These are phyloP conservation scores for Sebastes diploproa DNA, from an alignment of 2,797 vertebrate species.

Conservation along the genomic window DNA sequence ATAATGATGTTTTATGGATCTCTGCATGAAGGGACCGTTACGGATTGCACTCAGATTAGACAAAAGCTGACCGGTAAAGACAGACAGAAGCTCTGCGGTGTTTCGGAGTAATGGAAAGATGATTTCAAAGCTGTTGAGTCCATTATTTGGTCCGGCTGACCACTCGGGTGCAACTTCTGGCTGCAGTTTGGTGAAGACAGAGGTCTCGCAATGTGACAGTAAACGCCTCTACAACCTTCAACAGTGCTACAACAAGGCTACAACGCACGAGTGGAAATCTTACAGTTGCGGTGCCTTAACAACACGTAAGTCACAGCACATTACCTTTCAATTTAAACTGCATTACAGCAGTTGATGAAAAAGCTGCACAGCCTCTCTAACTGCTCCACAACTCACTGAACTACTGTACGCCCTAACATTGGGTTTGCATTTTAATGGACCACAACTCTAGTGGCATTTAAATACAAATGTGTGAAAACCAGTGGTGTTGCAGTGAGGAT, in stretches of 20 bases:
- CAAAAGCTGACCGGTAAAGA: not conserved
- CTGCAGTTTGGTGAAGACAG: not conserved
- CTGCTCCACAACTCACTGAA: not conserved
- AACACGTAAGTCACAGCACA: constrained; percentile 15
- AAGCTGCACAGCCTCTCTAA: not conserved
- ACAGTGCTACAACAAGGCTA: not conserved
- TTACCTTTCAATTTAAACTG: constrained; percentile 23
- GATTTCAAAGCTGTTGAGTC: not conserved
- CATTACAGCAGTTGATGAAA: constrained; percentile 20
- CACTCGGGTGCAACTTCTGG: too few species aligned
- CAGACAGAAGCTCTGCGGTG: not conserved
- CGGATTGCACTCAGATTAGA: not conserved
- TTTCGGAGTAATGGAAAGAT: not conserved
- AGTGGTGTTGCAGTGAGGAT: not conserved
- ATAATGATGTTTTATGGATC: not conserved
- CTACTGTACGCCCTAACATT: not conserved
- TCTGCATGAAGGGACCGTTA: not conserved
- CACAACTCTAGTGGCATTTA: not conserved
- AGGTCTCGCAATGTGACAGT: not conserved
- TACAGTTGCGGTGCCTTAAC: not conserved
- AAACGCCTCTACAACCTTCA: not conserved
- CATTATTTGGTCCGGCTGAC: not conserved
- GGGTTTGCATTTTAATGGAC: not conserved
- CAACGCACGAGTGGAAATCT: not conserved
- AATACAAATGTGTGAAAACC: not conserved